Evolutionary conservation across 2,797 vertebrate genomes (phyloP), one percentile per base, ranked within the genome.

Genomic region (Pseudochirops cupreus): DNA sequence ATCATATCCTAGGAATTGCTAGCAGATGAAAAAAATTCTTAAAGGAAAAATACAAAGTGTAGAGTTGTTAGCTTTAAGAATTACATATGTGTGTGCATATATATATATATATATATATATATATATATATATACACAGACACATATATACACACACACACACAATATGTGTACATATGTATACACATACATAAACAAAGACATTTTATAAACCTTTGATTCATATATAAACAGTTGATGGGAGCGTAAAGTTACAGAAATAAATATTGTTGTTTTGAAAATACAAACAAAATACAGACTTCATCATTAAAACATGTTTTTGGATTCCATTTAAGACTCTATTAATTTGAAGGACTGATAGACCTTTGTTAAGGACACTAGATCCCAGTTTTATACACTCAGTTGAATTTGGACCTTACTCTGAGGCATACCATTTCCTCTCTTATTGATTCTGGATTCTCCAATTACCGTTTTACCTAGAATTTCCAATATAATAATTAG

Each of bases 401-500:
- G 46, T 92, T 96, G 46, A 97, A 97, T 96, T 93, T 94, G 95
- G 56, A 96, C n/a, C 95, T 93, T 62, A 91, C 5, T 13, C 0
- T 59, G 31, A 97, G 29, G 28, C 2, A 50, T 39, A 96, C 95
- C 5, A 97, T 96, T 98, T 97, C 97, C 94, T 96, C 96, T 91
- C 96, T 96, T 97, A 82, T 0, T 96, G 94, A 97, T 90, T 96
- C 96, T 91, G 91, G 59, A 91, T 94, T 97, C 55, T 97, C 13
- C 90, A 52, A 90, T 53, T 82, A 82, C 67, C 90, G 7, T 39
- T 50, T 93, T 39, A 4, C 53, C 50, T 74, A 4, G 0, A 92
- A 96, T 97, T 98, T 98, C 95, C 97, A 95, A 97, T 53, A 91
- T 52, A 95, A 91, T 2, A 0, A n/a, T 97, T 91, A 93, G 91